Conservation (phyloP, 2,888 invertebrate genomes). For the Ecliptopera silaceata region DNA sequence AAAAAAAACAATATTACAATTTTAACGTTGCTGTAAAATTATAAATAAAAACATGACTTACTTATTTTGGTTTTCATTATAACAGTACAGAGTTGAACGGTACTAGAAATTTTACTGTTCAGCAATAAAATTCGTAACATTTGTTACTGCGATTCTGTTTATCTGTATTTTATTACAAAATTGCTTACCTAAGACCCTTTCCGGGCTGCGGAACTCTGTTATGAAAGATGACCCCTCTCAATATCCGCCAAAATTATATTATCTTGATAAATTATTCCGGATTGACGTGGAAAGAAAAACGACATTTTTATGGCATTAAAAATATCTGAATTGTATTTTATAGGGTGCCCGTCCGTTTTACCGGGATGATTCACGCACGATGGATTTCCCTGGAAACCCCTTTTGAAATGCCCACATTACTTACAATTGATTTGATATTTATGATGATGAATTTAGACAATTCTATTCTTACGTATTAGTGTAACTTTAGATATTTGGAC, state of each 20-base stretch:
- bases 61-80: no score
- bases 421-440: conserved; percentile 13
- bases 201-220: neutral
- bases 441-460: neutral
- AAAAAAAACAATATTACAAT: no score
- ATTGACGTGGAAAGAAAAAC: conserved; percentile 16
- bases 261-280: conserved; percentile 20
- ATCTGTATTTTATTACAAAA: conserved; percentile 19
- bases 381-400: conserved; percentile 26
- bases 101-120: conserved; percentile 16
- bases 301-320: conserved; percentile 21
- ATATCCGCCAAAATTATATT: conserved; percentile 18
- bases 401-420: conserved; percentile 6
- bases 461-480: no score
- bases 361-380: conserved; percentile 23
- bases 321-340: conserved; percentile 21
- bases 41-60: no score
- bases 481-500: no score
- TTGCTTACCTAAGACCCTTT: conserved; percentile 9
- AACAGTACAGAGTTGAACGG: neutral
- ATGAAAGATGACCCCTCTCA: conserved; percentile 4
- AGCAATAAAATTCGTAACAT: conserved; percentile 25
- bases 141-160: conserved; percentile 25
- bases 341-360: conserved; percentile 18
- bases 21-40: no score